A percentile compares a stretch with the other conserved stretches of the same genome.
Conservation (phyloP, 2,797 vertebrate species). For the Nothura maculosa region DNA sequence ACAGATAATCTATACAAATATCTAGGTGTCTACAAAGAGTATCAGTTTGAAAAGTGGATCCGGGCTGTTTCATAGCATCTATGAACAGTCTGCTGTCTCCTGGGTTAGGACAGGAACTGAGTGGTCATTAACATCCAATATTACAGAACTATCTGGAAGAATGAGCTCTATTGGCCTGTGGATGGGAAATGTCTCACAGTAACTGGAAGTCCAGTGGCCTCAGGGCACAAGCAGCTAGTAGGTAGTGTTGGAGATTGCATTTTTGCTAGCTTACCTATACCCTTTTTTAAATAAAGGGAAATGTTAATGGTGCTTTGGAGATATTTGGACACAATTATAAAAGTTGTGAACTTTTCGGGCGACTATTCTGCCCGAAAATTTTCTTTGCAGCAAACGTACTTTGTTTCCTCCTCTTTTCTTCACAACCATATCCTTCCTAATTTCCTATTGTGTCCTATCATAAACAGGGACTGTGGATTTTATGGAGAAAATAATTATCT, state of each 20-base stretch:
- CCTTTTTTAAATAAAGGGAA: neutral
- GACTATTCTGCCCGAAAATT: neutral
- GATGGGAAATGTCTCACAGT: fast-evolving
- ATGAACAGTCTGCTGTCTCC: fast-evolving
- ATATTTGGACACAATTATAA: neutral
- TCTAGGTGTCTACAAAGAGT: neutral
- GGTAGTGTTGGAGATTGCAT: neutral
- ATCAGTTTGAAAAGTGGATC: neutral
- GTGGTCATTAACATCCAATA: neutral
- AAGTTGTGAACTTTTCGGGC: fast-evolving
- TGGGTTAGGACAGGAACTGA: neutral
- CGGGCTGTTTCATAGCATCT: neutral
- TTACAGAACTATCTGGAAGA: neutral
- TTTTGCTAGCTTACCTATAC: neutral
- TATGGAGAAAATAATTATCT: neutral
- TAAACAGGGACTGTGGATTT: neutral
- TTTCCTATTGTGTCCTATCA: neutral
- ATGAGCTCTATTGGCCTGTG: neutral
- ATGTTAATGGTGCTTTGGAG: neutral
- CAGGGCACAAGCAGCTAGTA: neutral
- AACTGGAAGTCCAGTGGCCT: neutral
- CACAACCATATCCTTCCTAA: neutral
- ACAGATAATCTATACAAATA: neutral
- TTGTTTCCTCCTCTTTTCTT: neutral
- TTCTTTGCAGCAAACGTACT: neutral